Conservation (phyloP, 1,140 invertebrate species). For the Hyposmocoma kahamanoa region DNA sequence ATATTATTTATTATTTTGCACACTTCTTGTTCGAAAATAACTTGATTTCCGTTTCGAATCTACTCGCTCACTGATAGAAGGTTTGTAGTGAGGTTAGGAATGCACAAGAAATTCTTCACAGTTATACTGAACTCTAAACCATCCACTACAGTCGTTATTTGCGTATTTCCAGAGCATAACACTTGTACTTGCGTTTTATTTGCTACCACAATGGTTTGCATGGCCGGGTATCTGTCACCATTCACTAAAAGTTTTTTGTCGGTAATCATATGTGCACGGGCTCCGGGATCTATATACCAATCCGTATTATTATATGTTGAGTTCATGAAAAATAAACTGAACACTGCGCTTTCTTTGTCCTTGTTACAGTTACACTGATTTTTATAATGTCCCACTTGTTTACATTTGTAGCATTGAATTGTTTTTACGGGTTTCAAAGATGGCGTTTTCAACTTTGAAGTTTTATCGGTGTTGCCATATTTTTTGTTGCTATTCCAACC, state of each 20-base stretch:
- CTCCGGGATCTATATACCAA: constrained; percentile 4
- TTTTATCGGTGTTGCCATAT: neutral
- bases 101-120: constrained; percentile 29
- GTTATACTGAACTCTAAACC: constrained; percentile 1
- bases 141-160: constrained; percentile 4
- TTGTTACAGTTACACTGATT: neutral
- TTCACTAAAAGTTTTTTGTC: neutral
- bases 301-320: neutral
- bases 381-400: constrained; percentile 1
- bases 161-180: neutral
- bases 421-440: constrained; percentile 2
- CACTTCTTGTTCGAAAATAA: constrained; percentile 17
- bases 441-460: neutral
- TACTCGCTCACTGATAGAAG: constrained; percentile 27
- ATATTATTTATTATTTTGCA: neutral
- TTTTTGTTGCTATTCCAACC: neutral
- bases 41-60: constrained; percentile 27
- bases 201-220: neutral
- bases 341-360: neutral
- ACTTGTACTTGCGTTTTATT: constrained; percentile 2
- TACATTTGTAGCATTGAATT: constrained; percentile 4
- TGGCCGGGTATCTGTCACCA: neutral
- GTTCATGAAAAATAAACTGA: neutral
- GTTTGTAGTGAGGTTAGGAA: constrained; percentile 28
- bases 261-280: constrained; percentile 1